Evolutionary conservation across 35 echinoderm and acorn worm species (phyloP).

Genomic region (Apostichopus japonicus): DNA sequence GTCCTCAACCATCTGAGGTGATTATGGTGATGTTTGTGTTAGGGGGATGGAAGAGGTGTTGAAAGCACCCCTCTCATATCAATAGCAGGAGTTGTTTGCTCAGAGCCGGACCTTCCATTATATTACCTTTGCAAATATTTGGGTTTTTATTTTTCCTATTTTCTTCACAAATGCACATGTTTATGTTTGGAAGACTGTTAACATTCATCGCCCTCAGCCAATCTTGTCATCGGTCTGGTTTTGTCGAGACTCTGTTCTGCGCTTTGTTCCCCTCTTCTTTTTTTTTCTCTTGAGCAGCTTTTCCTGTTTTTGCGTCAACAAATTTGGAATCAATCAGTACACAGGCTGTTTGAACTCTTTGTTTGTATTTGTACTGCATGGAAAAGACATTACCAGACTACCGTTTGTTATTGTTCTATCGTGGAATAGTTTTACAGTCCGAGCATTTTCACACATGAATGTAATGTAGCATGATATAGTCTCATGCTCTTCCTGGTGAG

Average conservation of each 20-base stretch:
- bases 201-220: conserved; percentile 46
- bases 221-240: conserved; percentile 33
- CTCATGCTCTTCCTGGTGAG: no score
- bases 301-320: not conserved
- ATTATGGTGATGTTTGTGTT: not conserved
- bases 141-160: conserved; percentile 1
- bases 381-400: not conserved
- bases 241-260: conserved; percentile 12
- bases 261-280: not conserved
- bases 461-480: no score
- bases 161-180: conserved; percentile 21
- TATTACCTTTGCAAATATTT: conserved; percentile 44
- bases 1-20: not conserved
- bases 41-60: not conserved
- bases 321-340: not conserved
- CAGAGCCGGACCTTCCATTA: conserved; percentile 16
- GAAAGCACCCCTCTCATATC: not conserved
- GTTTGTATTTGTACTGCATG: not conserved
- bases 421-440: no score
- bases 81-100: not conserved
- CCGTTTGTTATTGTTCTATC: no score
- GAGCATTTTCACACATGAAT: no score
- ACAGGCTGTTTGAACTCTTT: not conserved
- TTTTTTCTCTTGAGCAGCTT: not conserved
- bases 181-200: conserved; percentile 11